These are phyloP conservation scores for Taenaris catops DNA, from an alignment of 2,888 invertebrate genomes.

Conservation along the genomic window DNA sequence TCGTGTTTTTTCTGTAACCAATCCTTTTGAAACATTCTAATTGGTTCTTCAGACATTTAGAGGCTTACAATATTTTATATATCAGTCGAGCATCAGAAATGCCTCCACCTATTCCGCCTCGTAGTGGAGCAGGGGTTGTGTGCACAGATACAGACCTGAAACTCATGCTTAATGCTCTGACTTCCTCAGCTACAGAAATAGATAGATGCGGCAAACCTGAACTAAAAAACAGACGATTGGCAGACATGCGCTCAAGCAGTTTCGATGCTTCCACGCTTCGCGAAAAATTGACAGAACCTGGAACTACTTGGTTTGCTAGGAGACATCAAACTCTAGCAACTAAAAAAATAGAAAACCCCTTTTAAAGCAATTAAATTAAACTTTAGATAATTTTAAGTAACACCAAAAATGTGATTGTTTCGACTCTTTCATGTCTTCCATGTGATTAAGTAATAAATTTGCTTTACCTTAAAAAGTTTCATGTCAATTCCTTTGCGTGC, in stretches of 20 bases:
- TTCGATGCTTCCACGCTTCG: slow-evolving; percentile 89
- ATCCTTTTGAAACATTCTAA: too few species aligned
- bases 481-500: too few species aligned
- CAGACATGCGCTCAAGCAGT: slow-evolving; percentile 89
- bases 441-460: too few species aligned
- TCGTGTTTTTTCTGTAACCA: too few species aligned
- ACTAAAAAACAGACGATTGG: slow-evolving; percentile 74
- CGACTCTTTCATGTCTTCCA: too few species aligned
- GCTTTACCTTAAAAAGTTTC: too few species aligned
- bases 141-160: slow-evolving; percentile 91
- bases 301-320: slow-evolving; percentile 88
- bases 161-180: slow-evolving; percentile 88
- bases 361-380: too few species aligned
- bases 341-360: slow-evolving; percentile 78
- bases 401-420: too few species aligned
- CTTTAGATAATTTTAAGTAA: too few species aligned
- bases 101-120: slow-evolving; percentile 77
- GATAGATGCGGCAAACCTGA: slow-evolving; percentile 84
- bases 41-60: too few species aligned
- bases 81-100: slow-evolving; percentile 88
- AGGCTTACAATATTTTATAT: too few species aligned
- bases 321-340: slow-evolving; percentile 88
- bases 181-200: slow-evolving; percentile 90
- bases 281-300: slow-evolving; percentile 60
- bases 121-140: slow-evolving; percentile 81